Evolutionary conservation across 2,113 vertebrate species (phyloP), one percentile per base, ranked within the genome.

Genomic region (Salvelinus fontinalis): DNA sequence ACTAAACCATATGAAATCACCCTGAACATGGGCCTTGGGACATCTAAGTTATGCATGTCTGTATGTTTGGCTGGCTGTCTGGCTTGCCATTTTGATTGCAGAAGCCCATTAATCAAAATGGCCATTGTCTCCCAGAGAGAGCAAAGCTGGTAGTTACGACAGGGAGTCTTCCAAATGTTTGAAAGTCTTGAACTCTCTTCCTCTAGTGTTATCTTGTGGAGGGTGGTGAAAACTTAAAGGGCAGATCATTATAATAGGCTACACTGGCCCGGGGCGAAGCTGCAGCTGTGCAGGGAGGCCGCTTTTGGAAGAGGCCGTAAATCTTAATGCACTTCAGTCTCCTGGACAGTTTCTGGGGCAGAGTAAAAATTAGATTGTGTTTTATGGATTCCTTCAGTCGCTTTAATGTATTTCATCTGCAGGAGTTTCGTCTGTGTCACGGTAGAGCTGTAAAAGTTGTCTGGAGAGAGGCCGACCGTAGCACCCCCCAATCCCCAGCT

Each of bases 331-430:
- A 24, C 79, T 81, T 70, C 9, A 24, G n/a, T 82, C 64, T 84
- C 77, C 82, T 67, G 57, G 79, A 81, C 82, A 83, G 60, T 80
- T 83, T 84, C 75, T 85, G 76, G 70, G 80, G 76, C 71, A 1
- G 22, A 84, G 82, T 81, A 68, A 84, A 87, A 89, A 82, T 44
- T 49, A 83, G 88, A 83, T 86, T 79, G 79, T 83, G 81, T 90
- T 90, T 85, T 92, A 91, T 92, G 84, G 86, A 86, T 87, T 88
- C 79, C 85, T 89, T 80, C 62, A 81, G 85, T 76, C 70, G 74
- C 83, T 87, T 81, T 91, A 91, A 91, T 91, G 89, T 57, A 81
- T 89, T 89, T 90, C 89, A 91, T 93, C 87, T 92, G 92, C 84
- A 86, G 77, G 77, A 80, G 85, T 81, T 13, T 14, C 2, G 81